A percentile compares a stretch with the other conserved stretches of the same genome.
phyloP scores from a whole-genome alignment of 2,113 vertebrate genomes.

The Lota lota region DNA sequence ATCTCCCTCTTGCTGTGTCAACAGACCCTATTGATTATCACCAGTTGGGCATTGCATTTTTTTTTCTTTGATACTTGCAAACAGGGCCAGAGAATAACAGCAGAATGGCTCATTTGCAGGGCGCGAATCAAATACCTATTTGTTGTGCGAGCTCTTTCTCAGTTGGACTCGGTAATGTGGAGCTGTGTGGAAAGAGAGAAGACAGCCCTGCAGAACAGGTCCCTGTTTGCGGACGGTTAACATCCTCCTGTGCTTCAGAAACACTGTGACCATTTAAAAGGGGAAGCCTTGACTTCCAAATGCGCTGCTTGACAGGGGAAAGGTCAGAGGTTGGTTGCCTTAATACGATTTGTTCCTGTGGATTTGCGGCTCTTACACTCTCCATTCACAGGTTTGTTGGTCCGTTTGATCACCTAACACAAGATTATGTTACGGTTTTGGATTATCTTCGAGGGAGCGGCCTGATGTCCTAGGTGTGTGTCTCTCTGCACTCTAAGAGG shows the following conservation, averaged over 20 bases:
- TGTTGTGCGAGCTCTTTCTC: conserved; percentile 35
- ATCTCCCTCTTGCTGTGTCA: conserved; percentile 28
- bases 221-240: conserved; percentile 31
- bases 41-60: conserved; percentile 41
- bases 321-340: conserved; percentile 48
- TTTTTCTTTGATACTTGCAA: conserved; percentile 46
- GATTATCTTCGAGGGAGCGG: conserved; percentile 69
- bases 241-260: conserved; percentile 32
- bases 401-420: conserved; percentile 76
- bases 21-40: conserved; percentile 31
- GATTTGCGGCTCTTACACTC: conserved; percentile 67
- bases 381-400: conserved; percentile 61
- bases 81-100: conserved; percentile 31
- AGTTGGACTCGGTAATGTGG: conserved; percentile 33
- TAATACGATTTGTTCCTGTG: conserved; percentile 76
- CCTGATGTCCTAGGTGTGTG: conserved; percentile 72
- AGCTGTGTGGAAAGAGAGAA: conserved; percentile 35
- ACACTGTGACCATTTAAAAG: conserved; percentile 35
- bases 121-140: conserved; percentile 59
- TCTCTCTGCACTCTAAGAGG: conserved; percentile 70
- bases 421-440: conserved; percentile 64
- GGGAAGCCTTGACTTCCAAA: conserved; percentile 30
- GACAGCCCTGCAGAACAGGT: conserved; percentile 30
- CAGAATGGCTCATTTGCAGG: conserved; percentile 35
- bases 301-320: conserved; percentile 11